Evolutionary conservation across 2,113 vertebrate species (phyloP), one percentile per base, ranked within the genome.

Genomic region (Phalacrocorax carbo): DNA sequence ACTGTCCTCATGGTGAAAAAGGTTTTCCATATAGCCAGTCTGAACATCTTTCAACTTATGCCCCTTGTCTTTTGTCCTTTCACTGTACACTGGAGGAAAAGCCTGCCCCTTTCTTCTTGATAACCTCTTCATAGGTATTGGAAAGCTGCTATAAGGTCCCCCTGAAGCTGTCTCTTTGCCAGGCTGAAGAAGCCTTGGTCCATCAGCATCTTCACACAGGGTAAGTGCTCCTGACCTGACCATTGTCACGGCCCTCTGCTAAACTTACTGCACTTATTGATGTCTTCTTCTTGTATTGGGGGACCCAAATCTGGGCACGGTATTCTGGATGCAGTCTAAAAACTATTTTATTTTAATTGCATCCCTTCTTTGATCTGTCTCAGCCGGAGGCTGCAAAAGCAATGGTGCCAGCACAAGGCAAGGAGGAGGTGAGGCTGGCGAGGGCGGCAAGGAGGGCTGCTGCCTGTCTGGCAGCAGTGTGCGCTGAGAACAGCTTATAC

Each of bases 271-370:
- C 32, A 36, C 26, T 61, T 17, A 5, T 27, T 7, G 5, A 9
- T 27, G 15, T 7, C 34, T 82, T 38, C 49, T 60, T 72, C 71
- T 44, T 20, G 4, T 26, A 21, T 0, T 2, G 29, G 25, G 58
- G 9, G n/a, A 38, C 52, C 5, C 26, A 49, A 23, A n/a, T 32
- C 48, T 49, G 44, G 13, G 4, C 1, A 2, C 4, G 0, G 22
- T 42, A 55, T 44, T 58, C 38, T 32, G 58, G 58, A n/a, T 16
- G 20, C 42, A 48, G 15, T 13, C 44, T 29, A 44, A 54, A 90
- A 76, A 2, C 0, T 13, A 3, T 51, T 26, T 29, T 4, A 10
- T 51, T 81, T 68, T 48, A 30, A 6, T 36, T 42, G 64, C 11
- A 34, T 66, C 25, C 1, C 7, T 15, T 40, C 40, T 61, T 17